Conservation (phyloP, 2,888 invertebrate species). For the Pandemis cinnamomeana region DNA sequence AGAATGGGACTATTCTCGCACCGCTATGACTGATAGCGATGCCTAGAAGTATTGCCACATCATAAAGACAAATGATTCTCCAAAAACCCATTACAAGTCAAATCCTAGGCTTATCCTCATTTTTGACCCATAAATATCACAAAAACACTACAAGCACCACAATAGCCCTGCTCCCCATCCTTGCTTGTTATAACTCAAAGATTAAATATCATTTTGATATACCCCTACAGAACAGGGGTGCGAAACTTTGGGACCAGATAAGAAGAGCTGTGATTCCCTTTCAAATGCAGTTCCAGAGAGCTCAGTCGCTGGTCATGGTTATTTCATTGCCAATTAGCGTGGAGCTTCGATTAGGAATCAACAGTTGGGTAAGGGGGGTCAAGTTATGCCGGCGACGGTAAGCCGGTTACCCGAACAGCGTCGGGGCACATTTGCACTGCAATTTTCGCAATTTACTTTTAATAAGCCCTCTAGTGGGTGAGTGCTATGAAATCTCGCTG, state of each 20-base stretch:
- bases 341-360: constrained; percentile 48
- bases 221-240: constrained; percentile 61
- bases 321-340: constrained; percentile 23
- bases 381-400: constrained; percentile 54
- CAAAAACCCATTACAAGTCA: constrained; percentile 36
- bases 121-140: constrained; percentile 50
- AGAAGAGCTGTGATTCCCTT: constrained; percentile 45
- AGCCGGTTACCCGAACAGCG: constrained; percentile 74
- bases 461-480: constrained; percentile 75
- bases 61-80: constrained; percentile 28
- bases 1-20: not conserved
- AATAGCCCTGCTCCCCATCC: constrained; percentile 75
- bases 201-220: constrained; percentile 71
- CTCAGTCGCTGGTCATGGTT: constrained; percentile 50
- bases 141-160: constrained; percentile 68
- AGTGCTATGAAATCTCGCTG: constrained; percentile 70
- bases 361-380: constrained; percentile 49
- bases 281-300: constrained; percentile 48
- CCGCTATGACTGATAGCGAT: not conserved
- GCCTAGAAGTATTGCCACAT: not conserved
- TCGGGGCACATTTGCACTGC: constrained; percentile 79
- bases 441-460: constrained; percentile 84
- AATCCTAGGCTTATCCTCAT: constrained; percentile 35
- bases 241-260: constrained; percentile 46
- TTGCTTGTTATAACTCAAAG: constrained; percentile 71